Percentiles rank a stretch among this genome's conserved stretches.
Evolutionary conservation across 1,140 invertebrate genomes (phyloP).

Genomic region (Drosophila tsacasi): DNA sequence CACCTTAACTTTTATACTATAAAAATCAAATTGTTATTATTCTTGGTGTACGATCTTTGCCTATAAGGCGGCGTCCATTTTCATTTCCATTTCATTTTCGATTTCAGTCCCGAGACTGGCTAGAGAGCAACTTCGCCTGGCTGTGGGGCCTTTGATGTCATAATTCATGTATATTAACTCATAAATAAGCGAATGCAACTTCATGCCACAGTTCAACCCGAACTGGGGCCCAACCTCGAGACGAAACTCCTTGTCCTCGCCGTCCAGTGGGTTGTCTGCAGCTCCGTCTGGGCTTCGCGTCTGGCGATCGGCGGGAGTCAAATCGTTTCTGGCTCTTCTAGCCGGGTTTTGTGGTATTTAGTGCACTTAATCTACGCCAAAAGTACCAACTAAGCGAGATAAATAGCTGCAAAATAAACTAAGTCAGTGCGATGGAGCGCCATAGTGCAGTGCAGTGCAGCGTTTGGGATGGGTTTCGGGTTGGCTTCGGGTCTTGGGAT

Average conservation of each 20-base stretch:
- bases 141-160: conserved; percentile 83
- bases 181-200: conserved; percentile 84
- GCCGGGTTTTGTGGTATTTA: conserved; percentile 67
- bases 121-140: conserved; percentile 37
- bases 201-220: conserved; percentile 46
- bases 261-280: conserved; percentile 48
- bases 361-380: conserved; percentile 84
- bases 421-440: conserved; percentile 70
- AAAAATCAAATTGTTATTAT: not conserved
- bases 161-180: conserved; percentile 85
- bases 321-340: conserved; percentile 65
- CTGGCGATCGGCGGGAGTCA: conserved; percentile 64
- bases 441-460: conserved; percentile 24
- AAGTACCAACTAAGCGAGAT: conserved; percentile 81
- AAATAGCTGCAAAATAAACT: conserved; percentile 84
- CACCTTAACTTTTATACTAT: too few relatives aligned
- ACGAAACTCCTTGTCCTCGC: conserved; percentile 42
- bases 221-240: conserved; percentile 18
- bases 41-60: conserved; percentile 21
- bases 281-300: conserved; percentile 46
- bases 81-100: conserved; percentile 73
- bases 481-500: conserved; percentile 6
- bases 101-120: conserved; percentile 52
- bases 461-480: conserved; percentile 36
- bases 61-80: conserved; percentile 62